phyloP scores from a whole-genome alignment of 2,113 vertebrate genomes.

The Catharus bicknelli region DNA sequence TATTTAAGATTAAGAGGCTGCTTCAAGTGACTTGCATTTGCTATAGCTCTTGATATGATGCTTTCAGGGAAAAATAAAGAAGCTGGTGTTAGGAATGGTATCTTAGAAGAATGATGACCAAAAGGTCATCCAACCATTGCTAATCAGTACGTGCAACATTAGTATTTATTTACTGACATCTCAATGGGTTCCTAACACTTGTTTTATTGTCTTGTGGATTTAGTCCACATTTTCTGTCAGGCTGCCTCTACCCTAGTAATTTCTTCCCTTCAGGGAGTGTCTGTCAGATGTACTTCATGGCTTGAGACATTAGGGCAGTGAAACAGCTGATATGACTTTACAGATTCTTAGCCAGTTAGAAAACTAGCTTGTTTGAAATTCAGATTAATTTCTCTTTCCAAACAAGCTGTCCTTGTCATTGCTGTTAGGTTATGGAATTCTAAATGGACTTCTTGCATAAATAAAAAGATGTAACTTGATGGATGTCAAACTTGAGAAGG shows the following conservation, averaged over 20 bases:
- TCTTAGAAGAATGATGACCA: not conserved
- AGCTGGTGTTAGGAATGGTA: not conserved
- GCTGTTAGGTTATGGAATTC: not conserved
- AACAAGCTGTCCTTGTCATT: not conserved
- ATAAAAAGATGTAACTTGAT: not conserved
- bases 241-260: not conserved
- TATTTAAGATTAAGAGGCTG: not conserved
- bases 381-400: not conserved
- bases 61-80: not conserved
- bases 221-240: not conserved
- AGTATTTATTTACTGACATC: not conserved
- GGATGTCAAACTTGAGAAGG: not conserved
- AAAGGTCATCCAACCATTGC: not conserved
- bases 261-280: not conserved
- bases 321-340: constrained; percentile 8
- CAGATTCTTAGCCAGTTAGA: not conserved
- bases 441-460: not conserved
- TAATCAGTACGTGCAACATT: not conserved
- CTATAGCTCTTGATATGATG: not conserved
- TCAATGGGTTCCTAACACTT: not conserved
- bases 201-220: not conserved
- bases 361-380: not conserved
- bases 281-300: constrained; percentile 3
- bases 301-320: not conserved
- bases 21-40: not conserved